A percentile compares a stretch with the other conserved stretches of the same genome.
These are phyloP conservation scores for Platerodrilus igneus DNA, from an alignment of 2,888 invertebrate species.

Conservation along the genomic window DNA sequence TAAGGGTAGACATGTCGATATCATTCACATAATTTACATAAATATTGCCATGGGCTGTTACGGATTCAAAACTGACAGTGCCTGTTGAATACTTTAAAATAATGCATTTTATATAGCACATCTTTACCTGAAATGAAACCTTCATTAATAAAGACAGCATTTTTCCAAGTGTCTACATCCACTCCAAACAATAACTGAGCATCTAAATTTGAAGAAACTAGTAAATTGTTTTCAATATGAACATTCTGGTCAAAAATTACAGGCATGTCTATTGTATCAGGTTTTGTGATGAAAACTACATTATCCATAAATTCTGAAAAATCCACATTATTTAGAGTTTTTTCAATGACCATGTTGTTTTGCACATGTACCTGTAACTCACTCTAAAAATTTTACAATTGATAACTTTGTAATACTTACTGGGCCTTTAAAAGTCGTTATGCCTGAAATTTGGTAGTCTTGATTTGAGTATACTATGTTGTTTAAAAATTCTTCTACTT, in stretches of 20 bases:
- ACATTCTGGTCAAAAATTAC: constrained; percentile 44
- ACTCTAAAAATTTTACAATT: background rate
- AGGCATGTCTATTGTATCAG: constrained; percentile 38
- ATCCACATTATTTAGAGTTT: constrained; percentile 39
- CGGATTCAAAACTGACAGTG: constrained; percentile 44
- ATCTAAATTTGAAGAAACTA: constrained; percentile 36
- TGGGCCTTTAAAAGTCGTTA: constrained; percentile 33
- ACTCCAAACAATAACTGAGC: constrained; percentile 43
- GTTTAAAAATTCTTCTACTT: constrained; percentile 33
- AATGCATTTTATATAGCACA: background rate
- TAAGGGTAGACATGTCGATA: constrained; percentile 45
- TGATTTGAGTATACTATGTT: constrained; percentile 34
- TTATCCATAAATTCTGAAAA: constrained; percentile 42
- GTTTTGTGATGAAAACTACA: constrained; percentile 44
- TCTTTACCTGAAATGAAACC: constrained; percentile 36
- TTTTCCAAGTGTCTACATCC: constrained; percentile 45
- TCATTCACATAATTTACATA: constrained; percentile 48
- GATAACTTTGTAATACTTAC: constrained; percentile 26
- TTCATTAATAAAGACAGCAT: constrained; percentile 48
- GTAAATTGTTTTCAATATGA: constrained; percentile 27
- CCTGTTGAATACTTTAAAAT: constrained; percentile 36
- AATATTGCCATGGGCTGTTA: constrained; percentile 46
- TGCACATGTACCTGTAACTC: constrained; percentile 34
- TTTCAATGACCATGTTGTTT: constrained; percentile 35
- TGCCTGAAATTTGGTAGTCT: constrained; percentile 29